Evolutionary conservation across 2,888 invertebrate genomes (phyloP), one percentile per base, ranked within the genome.

Genomic region (Lasius platythorax): DNA sequence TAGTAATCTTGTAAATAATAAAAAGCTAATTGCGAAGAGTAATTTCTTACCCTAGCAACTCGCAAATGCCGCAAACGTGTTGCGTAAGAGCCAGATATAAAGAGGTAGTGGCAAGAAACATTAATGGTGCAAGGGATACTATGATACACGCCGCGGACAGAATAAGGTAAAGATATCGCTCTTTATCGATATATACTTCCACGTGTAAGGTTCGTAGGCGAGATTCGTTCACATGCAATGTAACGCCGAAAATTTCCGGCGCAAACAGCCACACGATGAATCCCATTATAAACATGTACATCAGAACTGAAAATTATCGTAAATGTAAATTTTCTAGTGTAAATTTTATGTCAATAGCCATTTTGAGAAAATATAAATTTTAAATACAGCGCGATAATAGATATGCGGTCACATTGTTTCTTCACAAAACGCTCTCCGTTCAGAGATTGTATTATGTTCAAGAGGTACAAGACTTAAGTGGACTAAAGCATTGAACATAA

Each of bases 1-100:
- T n/a, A 5, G 18, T 63, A 15, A 15, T 75, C 0, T n/a, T 76
- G 50, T 37, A 53, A 40, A 23, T 61, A 66, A 37, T 30, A 4
- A 15, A 46, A 46, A 46, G 18, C 18, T 46, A 46, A 46, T 18
- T 46, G 46, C 18, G 46, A 46, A 5, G 11, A 64, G 3, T n/a
- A 40, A 76, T 28, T 33, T 64, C 76, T 76, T 67, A 78, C 68
- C 68, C 53, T 28, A 78, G 9, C 15, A 67, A 56, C 6, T 78
- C 40, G 56, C 56, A 78, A 67, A 78, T 78, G 40, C 76, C 37
- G 40, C 67, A 66, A 76, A n/a, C 53, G 5, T 78, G 76, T 78
- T 67, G 67, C 40, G 28, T 15, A 12, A 78, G 8, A 78, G 1
- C n/a, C n/a, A 67, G 0, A 40, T 9, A 56, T 1, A 56, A 8